Base-by-base conservation (phyloP, 2,113 vertebrate species). In the Guaruba guarouba region DNA sequence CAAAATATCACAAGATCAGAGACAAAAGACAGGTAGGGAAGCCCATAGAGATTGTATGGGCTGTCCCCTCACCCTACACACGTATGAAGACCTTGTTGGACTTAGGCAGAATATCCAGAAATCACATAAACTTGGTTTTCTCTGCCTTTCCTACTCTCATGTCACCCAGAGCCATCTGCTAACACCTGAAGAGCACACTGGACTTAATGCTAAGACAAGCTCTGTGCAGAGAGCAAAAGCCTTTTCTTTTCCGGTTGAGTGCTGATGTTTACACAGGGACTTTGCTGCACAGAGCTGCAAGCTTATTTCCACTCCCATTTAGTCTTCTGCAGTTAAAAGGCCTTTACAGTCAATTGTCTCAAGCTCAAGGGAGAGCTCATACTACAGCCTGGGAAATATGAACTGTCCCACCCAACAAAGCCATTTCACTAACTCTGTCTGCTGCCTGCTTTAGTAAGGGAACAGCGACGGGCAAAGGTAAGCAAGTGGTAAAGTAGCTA, bases 381-480 rank as follows among this genome's bases (percentile, higher is more conserved):
- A 29, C 46, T 69, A 51, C 79, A 88, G 41, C 69, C 27, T 82
- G 62, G 22, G 79, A 91, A 94, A 84, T 24, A 55, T 4, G 15
- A 74, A 41, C 46, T 68, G 63, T 55, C 57, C 33, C n/a, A 3
- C 78, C 57, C 61, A 91, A 49, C 61, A 74, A 69, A 57, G n/a
- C 43, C 4, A 2, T 57, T 64, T 69, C 27, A 83, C 28, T 37
- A 71, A 63, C 14, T 49, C 33, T 1, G 0, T 14, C 37, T 63
- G 46, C 59, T 54, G 31, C 9, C 28, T 4, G 9, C 44, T 62
- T 39, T 24, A 24, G 17, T 17, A 48, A 77, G 63, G 63, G 29
- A 82, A 17, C 29, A 86, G 57, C 71, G 22, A 0, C 0, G 39
- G 29, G 29, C 5, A 1, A 55, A 61, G 23, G 31, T 24, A 59